Evolutionary conservation across 2,797 vertebrate genomes (phyloP).

Genomic region (Tenualosa ilisha): DNA sequence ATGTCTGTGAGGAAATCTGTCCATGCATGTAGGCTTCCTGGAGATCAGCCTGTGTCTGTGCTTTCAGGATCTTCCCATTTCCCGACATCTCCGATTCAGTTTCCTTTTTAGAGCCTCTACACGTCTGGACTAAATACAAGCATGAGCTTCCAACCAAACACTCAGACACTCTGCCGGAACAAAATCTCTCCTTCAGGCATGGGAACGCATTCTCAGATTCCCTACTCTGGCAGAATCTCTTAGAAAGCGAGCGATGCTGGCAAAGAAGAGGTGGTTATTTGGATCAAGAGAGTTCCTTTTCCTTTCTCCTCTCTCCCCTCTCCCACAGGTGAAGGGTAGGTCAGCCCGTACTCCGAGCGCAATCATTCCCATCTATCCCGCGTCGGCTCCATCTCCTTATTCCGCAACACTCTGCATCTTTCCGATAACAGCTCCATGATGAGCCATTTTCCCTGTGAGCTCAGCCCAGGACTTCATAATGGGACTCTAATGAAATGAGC

Average conservation of each 20-base stretch:
- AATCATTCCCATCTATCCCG: background rate
- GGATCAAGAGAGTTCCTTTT: background rate
- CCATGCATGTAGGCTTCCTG: background rate
- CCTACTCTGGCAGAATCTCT: background rate
- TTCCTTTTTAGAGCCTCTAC: background rate
- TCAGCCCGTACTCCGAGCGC: background rate
- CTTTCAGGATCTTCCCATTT: background rate
- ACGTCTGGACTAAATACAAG: background rate
- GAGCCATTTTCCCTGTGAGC: conserved; percentile 11
- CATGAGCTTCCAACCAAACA: background rate
- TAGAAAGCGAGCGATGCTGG: background rate
- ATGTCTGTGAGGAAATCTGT: background rate
- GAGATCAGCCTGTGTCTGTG: background rate
- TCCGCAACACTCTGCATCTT: background rate
- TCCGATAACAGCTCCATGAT: conserved; percentile 11
- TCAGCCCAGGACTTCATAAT: conserved; percentile 13
- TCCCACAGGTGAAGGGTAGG: conserved; percentile 11
- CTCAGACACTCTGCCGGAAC: background rate
- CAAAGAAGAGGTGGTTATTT: conserved; percentile 14
- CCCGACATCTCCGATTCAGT: background rate
- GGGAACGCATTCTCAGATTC: background rate
- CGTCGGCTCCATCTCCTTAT: background rate
- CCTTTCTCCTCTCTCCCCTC: background rate
- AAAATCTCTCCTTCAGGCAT: background rate
- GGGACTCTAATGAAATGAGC: background rate